Base-by-base conservation (phyloP, 2,113 vertebrate species). In the Colaptes auratus region DNA sequence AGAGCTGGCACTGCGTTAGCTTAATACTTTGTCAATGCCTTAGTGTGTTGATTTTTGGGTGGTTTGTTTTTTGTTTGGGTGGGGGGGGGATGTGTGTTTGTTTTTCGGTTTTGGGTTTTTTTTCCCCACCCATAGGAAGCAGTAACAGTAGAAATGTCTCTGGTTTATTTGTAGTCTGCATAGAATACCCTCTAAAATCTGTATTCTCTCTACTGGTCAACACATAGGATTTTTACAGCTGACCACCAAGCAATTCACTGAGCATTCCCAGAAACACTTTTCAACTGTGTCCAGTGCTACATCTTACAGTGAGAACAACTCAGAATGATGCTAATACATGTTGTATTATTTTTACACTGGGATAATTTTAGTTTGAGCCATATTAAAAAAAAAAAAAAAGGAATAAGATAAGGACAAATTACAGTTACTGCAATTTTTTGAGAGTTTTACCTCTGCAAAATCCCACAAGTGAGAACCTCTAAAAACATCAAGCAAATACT, bases 361-460 rank as follows among this genome's bases (percentile, higher is more conserved):
- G 21, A 39, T 56, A 83, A 83, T n/a, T 48, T 33, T 53, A 75
- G 17, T 18, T 90, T 50, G 27, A 92, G 28, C 3, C 18, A 10
- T 50, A 21, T 56, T 56, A 12, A 16, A 56, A 56, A 55, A 53
- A 53, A 53, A 12, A 53, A 24, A 52, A 10, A 39, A 39, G 39
- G 39, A 39, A 39, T 39, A 39, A 39, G 39, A 39, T 39, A 39
- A 39, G 39, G 39, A 39, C 39, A 39, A 84, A 74, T 69, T 50
- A 63, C 13, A 66, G 66, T 74, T 74, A 66, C 21, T 60, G 24
- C 52, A 70, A 81, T 39, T 39, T 50, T 88, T 73, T 18, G 46
- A 80, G 27, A 33, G 53, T 67, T 93, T 76, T 58, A 85, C 42
- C 56, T 80, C 60, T 44, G 15, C 25, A 87, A 85, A 95, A 91